phyloP scores from a whole-genome alignment of 2,113 vertebrate species.

The Forbesichthys papilliferus region DNA sequence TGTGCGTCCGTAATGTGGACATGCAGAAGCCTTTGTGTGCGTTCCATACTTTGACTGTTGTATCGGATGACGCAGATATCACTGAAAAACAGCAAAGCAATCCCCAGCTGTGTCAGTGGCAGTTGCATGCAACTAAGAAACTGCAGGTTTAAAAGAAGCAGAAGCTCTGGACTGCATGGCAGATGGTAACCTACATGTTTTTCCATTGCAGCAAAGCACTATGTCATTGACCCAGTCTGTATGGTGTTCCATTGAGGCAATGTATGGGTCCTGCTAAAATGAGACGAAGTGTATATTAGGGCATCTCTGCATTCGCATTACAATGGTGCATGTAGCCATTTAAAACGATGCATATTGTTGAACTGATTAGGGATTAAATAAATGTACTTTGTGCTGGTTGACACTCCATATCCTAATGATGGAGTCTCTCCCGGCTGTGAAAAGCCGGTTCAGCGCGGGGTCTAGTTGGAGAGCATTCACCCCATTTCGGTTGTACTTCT shows the following conservation, averaged over 20 bases:
- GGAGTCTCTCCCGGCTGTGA: slow-evolving; percentile 95
- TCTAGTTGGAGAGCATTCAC: slow-evolving; percentile 97
- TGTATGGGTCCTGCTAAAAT: slow-evolving; percentile 94
- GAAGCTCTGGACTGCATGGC: no score
- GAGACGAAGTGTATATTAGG: not conserved
- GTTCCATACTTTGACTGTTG: slow-evolving; percentile 99
- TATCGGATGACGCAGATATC: slow-evolving; percentile 98
- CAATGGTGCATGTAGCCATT: not conserved
- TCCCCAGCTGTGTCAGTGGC: no score
- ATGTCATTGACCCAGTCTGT: slow-evolving; percentile 99
- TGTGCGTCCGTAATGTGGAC: slow-evolving; percentile 98
- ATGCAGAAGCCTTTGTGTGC: slow-evolving; percentile 99
- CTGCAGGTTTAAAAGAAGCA: no score
- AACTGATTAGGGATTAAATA: not conserved
- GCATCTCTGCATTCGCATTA: not conserved
- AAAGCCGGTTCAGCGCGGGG: slow-evolving; percentile 92
- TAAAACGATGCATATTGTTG: not conserved
- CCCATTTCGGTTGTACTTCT: slow-evolving; percentile 96
- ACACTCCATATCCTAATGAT: slow-evolving; percentile 99
- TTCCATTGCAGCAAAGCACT: slow-evolving; percentile 97
- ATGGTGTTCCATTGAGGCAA: slow-evolving; percentile 98
- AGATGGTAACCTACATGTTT: slow-evolving; percentile 86
- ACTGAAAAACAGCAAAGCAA: slow-evolving; percentile 75
- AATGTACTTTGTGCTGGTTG: slow-evolving; percentile 94
- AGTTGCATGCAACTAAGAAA: no score